Evolutionary conservation across 1,140 invertebrate species (phyloP).

Genomic region (Ceratitis capitata): DNA sequence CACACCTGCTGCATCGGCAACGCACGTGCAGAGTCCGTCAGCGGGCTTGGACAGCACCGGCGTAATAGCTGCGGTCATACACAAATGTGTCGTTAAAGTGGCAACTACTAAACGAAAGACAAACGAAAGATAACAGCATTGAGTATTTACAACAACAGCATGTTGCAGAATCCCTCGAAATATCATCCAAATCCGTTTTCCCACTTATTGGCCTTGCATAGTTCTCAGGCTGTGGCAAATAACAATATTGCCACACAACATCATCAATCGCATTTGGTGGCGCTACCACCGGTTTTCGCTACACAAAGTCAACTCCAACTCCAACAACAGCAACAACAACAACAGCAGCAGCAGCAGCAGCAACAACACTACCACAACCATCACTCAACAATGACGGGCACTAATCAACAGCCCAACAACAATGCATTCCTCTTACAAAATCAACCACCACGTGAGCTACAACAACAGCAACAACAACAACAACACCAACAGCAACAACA

Average conservation of each 20-base stretch:
- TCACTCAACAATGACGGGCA: conserved; percentile 35
- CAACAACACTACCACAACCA: conserved; percentile 37
- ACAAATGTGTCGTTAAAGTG: conserved; percentile 10
- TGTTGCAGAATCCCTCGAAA: conserved; percentile 65
- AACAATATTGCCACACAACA: conserved; percentile 41
- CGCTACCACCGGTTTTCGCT: conserved; percentile 51
- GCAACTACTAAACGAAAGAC: background rate
- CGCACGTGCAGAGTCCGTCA: background rate
- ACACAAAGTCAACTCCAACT: conserved; percentile 52
- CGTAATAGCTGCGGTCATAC: background rate
- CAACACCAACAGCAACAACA: conserved; percentile 46
- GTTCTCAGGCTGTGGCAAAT: conserved; percentile 55
- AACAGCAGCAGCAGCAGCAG: conserved; percentile 39
- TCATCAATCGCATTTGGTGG: conserved; percentile 43
- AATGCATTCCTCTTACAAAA: background rate
- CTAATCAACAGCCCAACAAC: background rate
- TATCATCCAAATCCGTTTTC: conserved; percentile 65
- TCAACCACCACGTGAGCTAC: conserved; percentile 43
- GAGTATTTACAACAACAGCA: conserved; percentile 47
- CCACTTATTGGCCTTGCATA: conserved; percentile 64
- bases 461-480: conserved; percentile 46
- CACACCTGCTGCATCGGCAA: background rate
- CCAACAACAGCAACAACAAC: conserved; percentile 44
- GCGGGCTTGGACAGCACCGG: background rate
- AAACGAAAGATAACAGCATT: no score